These are phyloP conservation scores for Drosophila ercepeae DNA, from an alignment of 1,140 invertebrate genomes.

Conservation along the genomic window DNA sequence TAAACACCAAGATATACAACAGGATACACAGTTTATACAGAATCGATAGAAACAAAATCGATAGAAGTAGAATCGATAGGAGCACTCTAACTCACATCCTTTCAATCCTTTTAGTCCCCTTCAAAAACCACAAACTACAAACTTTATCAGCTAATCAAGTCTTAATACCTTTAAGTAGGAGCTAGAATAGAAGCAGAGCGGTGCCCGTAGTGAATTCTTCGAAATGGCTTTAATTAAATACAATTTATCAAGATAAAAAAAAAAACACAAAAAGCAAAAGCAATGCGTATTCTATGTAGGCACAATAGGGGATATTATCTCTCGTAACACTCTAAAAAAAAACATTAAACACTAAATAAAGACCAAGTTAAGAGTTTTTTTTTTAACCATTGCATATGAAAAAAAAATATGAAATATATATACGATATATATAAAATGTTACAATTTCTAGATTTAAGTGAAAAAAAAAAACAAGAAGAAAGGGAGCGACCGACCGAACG, in stretches of 20 bases:
- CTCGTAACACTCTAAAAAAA: constrained; percentile 14
- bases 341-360: constrained; percentile 22
- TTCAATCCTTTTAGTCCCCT: not conserved
- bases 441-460: constrained; percentile 22
- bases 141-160: constrained; percentile 40
- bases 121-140: not conserved
- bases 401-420: constrained; percentile 27
- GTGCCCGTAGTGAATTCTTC: constrained; percentile 80
- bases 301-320: constrained; percentile 29
- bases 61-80: constrained; percentile 29
- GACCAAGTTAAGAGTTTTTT: constrained; percentile 56
- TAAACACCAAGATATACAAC: no score
- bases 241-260: constrained; percentile 44
- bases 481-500: constrained; percentile 76
- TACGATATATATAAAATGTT: constrained; percentile 37
- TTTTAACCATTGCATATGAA: constrained; percentile 38
- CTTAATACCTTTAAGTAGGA: constrained; percentile 42
- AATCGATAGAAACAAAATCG: no score
- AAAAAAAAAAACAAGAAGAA: not conserved
- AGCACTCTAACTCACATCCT: not conserved
- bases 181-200: constrained; percentile 17
- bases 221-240: constrained; percentile 80
- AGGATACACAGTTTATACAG: constrained; percentile 50
- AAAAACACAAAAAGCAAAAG: constrained; percentile 1
- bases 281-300: constrained; percentile 22